These are phyloP conservation scores for Hyperopisus bebe DNA, from an alignment of 2,113 vertebrate species.

Conservation along the genomic window DNA sequence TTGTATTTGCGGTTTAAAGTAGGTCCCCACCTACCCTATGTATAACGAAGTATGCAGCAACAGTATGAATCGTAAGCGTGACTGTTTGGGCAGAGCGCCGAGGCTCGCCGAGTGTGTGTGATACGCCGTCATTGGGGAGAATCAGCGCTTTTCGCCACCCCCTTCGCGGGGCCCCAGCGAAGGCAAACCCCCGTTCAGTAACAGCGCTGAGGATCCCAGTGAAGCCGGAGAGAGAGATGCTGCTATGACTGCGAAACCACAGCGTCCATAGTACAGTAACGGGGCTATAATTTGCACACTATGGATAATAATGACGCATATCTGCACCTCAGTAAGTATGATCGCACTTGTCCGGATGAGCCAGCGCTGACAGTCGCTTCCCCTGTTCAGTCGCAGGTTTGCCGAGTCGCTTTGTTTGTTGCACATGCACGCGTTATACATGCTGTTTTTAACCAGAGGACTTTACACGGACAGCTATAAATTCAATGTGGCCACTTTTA, in stretches of 20 bases:
- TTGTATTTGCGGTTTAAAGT: neutral
- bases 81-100: neutral
- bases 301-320: constrained; percentile 68
- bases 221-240: constrained; percentile 57
- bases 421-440: constrained; percentile 38
- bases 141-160: constrained; percentile 45
- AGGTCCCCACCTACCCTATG: neutral
- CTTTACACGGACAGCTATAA: constrained; percentile 42
- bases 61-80: neutral
- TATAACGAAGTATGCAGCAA: neutral
- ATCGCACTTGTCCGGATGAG: neutral
- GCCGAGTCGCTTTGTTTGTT: constrained; percentile 8
- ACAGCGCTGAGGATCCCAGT: constrained; percentile 36
- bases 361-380: neutral
- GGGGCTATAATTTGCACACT: constrained; percentile 42
- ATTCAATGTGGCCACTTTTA: constrained; percentile 32
- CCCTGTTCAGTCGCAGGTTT: neutral
- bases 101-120: neutral
- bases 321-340: constrained; percentile 64
- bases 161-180: constrained; percentile 57
- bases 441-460: constrained; percentile 43
- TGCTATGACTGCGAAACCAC: constrained; percentile 41
- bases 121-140: constrained; percentile 56
- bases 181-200: constrained; percentile 41
- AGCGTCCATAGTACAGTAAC: constrained; percentile 43